Conservation (phyloP, 2,888 invertebrate genomes). For the Phengaris arion region DNA sequence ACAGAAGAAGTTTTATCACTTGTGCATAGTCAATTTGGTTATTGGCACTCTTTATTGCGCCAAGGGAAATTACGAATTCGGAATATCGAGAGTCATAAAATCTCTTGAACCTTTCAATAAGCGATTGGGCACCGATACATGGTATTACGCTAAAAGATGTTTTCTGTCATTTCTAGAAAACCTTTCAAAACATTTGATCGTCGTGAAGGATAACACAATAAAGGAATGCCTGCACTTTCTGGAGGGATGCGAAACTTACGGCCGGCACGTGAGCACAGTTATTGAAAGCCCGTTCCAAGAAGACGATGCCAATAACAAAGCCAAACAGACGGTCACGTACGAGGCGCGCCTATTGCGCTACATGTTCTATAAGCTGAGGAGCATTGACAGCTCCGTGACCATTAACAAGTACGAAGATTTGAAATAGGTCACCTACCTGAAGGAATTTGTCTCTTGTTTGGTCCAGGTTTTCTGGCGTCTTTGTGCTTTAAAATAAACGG, state of each 20-base stretch:
- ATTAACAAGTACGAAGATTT: constrained; percentile 77
- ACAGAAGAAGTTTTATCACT: constrained; percentile 95
- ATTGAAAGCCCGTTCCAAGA: constrained; percentile 90
- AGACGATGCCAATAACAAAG: constrained; percentile 83
- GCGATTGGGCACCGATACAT: constrained; percentile 98
- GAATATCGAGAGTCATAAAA: constrained; percentile 97
- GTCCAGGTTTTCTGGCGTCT: constrained; percentile 74
- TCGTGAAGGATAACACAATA: constrained; percentile 90
- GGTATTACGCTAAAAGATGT: constrained; percentile 98
- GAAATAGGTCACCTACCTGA: constrained; percentile 67
- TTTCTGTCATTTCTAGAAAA: constrained; percentile 96
- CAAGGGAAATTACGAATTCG: constrained; percentile 99
- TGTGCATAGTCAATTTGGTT: constrained; percentile 98
- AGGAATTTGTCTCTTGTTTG: constrained; percentile 63
- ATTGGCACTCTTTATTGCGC: constrained; percentile 99
- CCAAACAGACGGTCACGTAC: constrained; percentile 94
- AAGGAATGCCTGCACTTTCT: constrained; percentile 93
- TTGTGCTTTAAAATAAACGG: constrained; percentile 83
- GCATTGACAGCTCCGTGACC: constrained; percentile 74
- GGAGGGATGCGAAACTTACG: constrained; percentile 93
- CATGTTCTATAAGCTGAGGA: constrained; percentile 85
- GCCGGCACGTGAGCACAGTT: constrained; percentile 89
- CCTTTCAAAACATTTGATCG: constrained; percentile 93
- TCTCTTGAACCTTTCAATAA: constrained; percentile 96
- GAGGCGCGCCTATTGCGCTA: constrained; percentile 92